phyloP scores from a whole-genome alignment of 2,888 invertebrate species.

The Netelia melanura region DNA sequence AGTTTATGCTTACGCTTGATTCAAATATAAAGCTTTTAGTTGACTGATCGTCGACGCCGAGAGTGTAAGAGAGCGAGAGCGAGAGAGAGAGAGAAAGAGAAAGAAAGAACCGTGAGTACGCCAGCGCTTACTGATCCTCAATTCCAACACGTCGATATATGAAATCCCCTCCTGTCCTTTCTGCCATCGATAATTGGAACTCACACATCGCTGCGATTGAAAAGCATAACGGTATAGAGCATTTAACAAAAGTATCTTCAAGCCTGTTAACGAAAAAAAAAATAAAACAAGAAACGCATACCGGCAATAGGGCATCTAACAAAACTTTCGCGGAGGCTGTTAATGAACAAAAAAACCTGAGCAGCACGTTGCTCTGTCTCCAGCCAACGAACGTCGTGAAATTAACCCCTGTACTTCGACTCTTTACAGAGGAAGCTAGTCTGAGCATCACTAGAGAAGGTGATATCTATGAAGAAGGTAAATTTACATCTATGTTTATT shows the following conservation, averaged over 20 bases:
- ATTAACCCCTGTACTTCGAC: conserved; percentile 67
- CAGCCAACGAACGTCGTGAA: conserved; percentile 46
- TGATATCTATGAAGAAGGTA: conserved; percentile 87
- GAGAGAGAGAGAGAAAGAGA: not conserved
- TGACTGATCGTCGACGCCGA: conserved; percentile 46
- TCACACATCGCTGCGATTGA: conserved; percentile 74
- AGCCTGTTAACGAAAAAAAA: conserved; percentile 56
- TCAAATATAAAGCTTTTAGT: conserved; percentile 63
- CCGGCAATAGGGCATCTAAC: conserved; percentile 75
- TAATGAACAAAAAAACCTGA: conserved; percentile 55
- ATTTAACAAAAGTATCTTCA: conserved; percentile 66
- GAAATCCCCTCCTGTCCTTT: conserved; percentile 57
- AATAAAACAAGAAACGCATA: conserved; percentile 79
- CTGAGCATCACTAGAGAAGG: conserved; percentile 90
- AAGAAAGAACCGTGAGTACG: conserved; percentile 74
- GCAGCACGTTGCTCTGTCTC: conserved; percentile 58
- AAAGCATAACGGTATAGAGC: conserved; percentile 82
- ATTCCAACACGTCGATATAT: conserved; percentile 35
- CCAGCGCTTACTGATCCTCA: conserved; percentile 59
- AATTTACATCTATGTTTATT: conserved; percentile 60
- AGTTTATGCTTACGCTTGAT: conserved; percentile 58
- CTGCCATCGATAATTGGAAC: conserved; percentile 66
- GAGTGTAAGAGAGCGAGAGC: not conserved
- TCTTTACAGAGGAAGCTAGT: conserved; percentile 89
- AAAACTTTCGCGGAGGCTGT: conserved; percentile 62